phyloP scores from a whole-genome alignment of 2,888 invertebrate genomes.

The Venustoraphidia nigricollis region DNA sequence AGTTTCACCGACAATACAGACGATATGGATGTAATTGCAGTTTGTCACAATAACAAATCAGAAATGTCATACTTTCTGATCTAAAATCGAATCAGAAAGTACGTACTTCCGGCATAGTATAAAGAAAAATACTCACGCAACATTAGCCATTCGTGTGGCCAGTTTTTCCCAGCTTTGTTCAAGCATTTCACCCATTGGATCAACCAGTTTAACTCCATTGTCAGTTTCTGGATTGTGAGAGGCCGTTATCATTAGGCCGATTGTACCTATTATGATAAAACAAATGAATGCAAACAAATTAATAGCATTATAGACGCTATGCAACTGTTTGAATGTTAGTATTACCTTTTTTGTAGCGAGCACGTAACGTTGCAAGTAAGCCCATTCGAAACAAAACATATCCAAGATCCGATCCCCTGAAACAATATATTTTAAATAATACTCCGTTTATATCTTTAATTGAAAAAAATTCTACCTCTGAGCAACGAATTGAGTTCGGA shows the following conservation, averaged over 20 bases:
- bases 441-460: neutral
- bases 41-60: too few species aligned
- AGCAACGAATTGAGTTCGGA: too few species aligned
- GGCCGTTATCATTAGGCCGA: constrained; percentile 99
- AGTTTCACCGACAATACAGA: too few species aligned
- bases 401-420: constrained; percentile 67
- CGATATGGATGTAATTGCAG: too few species aligned
- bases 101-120: too few species aligned
- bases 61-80: too few species aligned
- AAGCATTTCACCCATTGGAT: constrained; percentile 94
- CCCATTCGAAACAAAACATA: constrained; percentile 95
- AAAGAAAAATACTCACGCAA: constrained; percentile 39
- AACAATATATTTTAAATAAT: constrained; percentile 19
- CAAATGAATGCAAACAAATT: constrained; percentile 2
- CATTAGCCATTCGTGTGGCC: constrained; percentile 79
- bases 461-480: too few species aligned
- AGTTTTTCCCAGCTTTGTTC: constrained; percentile 81
- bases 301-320: neutral
- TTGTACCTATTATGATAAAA: constrained; percentile 36
- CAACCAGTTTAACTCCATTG: constrained; percentile 93
- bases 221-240: constrained; percentile 95
- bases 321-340: constrained; percentile 4
- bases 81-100: too few species aligned
- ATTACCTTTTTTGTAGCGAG: constrained; percentile 63
- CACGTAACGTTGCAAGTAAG: constrained; percentile 75